These are phyloP conservation scores for Linurgus olivaceus DNA, from an alignment of 2,797 vertebrate species.

Conservation along the genomic window DNA sequence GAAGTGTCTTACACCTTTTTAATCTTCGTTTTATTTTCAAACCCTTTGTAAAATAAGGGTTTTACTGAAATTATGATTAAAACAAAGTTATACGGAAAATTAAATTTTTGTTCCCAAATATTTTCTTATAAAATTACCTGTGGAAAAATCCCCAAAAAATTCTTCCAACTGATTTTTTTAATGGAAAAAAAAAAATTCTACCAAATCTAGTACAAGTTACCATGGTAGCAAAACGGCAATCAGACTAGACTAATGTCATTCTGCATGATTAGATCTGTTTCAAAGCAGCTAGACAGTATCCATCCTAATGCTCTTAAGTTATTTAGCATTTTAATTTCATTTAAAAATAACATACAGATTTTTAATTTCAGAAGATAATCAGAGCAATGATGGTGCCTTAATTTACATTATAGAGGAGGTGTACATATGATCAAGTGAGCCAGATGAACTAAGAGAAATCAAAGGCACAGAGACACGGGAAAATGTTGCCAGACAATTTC, in stretches of 20 bases:
- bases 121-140: background rate
- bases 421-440: background rate
- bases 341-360: background rate
- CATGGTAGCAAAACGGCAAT: slow-evolving; percentile 17
- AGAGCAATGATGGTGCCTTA: accelerated
- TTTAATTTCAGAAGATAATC: background rate
- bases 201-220: background rate
- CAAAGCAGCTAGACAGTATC: background rate
- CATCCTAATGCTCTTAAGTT: background rate
- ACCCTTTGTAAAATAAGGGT: background rate
- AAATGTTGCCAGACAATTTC: background rate
- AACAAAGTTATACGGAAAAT: background rate
- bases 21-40: background rate
- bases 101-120: background rate
- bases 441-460: background rate
- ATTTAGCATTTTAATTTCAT: background rate
- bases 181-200: background rate
- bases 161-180: background rate
- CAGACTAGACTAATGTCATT: background rate
- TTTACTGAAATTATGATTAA: background rate
- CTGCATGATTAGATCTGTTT: background rate
- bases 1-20: background rate
- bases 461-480: background rate
- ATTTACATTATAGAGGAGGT: background rate
- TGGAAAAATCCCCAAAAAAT: background rate